Conservation (phyloP, 2,113 vertebrate species). For the Mormyrus iriodes region DNA sequence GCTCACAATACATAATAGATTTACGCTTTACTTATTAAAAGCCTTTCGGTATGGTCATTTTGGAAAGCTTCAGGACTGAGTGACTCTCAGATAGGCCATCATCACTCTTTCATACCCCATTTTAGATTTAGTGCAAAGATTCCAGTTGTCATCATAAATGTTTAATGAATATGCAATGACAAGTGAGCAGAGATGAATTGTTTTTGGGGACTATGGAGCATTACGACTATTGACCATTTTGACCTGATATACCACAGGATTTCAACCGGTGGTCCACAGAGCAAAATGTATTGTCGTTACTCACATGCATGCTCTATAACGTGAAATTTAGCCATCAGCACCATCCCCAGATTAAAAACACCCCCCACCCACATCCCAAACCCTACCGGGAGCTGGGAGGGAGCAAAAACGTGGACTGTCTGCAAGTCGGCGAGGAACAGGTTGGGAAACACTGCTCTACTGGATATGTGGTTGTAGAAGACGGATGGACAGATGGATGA, state of each 20-base stretch:
- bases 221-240: not conserved
- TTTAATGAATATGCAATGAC: not conserved
- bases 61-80: not conserved
- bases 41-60: constrained; percentile 23
- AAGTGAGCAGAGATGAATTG: not conserved
- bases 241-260: not conserved
- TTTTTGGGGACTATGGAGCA: not conserved
- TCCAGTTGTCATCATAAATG: not conserved
- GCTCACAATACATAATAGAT: constrained; percentile 44
- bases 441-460: not conserved
- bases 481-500: not conserved
- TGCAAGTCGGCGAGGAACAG: not conserved
- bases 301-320: not conserved
- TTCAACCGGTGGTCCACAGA: not conserved
- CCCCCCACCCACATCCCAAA: not conserved
- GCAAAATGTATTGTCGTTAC: not conserved
- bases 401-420: not conserved
- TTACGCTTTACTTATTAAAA: constrained; percentile 27
- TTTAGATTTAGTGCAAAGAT: not conserved
- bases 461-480: not conserved
- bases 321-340: not conserved
- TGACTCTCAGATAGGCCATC: not conserved
- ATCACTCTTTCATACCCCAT: not conserved
- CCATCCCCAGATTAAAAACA: not conserved
- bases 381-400: not conserved